Conservation (phyloP, 1,140 invertebrate genomes). For the Pissodes strobi region DNA sequence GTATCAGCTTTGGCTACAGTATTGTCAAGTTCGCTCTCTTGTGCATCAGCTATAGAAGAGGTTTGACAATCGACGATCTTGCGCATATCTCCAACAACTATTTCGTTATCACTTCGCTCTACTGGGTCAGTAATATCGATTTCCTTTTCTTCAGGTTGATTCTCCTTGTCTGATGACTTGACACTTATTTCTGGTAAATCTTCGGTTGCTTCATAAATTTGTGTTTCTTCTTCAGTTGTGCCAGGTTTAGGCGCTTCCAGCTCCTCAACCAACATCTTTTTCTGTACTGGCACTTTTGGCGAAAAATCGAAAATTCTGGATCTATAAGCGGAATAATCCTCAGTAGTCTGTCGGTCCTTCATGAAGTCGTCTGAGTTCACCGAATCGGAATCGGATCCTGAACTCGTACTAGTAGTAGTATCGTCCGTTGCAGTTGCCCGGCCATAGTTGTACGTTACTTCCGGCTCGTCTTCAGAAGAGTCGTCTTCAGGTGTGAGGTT, state of each 20-base stretch:
- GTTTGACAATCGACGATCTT: neutral
- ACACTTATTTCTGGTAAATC: too few relatives aligned
- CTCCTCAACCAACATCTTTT: conserved; percentile 22
- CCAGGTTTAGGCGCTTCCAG: neutral
- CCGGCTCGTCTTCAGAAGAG: conserved; percentile 32
- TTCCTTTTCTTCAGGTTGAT: conserved; percentile 8
- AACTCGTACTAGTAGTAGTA: too few relatives aligned
- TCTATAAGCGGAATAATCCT: conserved; percentile 45
- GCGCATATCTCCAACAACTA: neutral
- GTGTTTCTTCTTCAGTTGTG: neutral
- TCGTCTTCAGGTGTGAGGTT: too few relatives aligned
- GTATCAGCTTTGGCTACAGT: too few relatives aligned
- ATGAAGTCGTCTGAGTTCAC: conserved; percentile 43
- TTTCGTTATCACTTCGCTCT: neutral
- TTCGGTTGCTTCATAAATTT: too few relatives aligned
- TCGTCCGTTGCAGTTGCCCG: conserved; percentile 7
- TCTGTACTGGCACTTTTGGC: conserved; percentile 20
- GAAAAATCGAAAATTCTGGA: conserved; percentile 50
- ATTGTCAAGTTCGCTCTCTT: too few relatives aligned
- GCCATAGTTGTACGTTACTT: conserved; percentile 34
- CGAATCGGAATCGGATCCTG: conserved; percentile 15
- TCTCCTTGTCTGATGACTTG: too few relatives aligned
- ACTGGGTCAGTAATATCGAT: neutral
- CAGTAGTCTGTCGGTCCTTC: conserved; percentile 37
- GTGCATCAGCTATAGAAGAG: too few relatives aligned